Percentiles rank a stretch among this genome's conserved stretches.
phyloP scores from a whole-genome alignment of 2,113 vertebrate species.

The Crocuta crocuta region DNA sequence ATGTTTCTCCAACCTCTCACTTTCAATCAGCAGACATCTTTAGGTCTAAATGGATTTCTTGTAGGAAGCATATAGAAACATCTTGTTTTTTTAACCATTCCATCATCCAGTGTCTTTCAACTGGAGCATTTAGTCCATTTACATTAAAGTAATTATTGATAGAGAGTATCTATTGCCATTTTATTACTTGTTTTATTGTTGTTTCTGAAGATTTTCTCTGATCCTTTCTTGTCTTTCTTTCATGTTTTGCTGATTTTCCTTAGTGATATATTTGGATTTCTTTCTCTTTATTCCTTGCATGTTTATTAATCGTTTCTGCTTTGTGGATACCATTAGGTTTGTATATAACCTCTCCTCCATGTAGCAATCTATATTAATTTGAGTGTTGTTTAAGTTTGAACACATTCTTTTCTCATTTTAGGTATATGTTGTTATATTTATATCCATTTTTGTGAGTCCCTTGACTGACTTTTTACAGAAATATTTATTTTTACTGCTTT shows the following conservation, averaged over 20 bases:
- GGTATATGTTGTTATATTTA: not conserved
- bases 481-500: not conserved
- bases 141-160: not conserved
- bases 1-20: not conserved
- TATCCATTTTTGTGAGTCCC: not conserved
- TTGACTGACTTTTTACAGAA: not conserved
- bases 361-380: not conserved
- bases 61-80: not conserved
- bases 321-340: not conserved
- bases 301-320: not conserved
- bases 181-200: not conserved
- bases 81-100: not conserved
- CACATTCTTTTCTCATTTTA: not conserved
- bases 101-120: not conserved
- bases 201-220: not conserved
- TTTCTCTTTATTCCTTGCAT: not conserved
- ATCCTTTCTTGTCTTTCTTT: not conserved
- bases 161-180: not conserved
- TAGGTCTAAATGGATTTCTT: not conserved
- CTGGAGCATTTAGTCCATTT: not conserved
- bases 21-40: not conserved
- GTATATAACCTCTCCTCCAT: not conserved
- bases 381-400: not conserved
- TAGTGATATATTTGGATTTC: not conserved
- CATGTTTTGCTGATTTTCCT: not conserved